Conservation (phyloP, 2,113 vertebrate genomes). For the Syngnathus typhle region DNA sequence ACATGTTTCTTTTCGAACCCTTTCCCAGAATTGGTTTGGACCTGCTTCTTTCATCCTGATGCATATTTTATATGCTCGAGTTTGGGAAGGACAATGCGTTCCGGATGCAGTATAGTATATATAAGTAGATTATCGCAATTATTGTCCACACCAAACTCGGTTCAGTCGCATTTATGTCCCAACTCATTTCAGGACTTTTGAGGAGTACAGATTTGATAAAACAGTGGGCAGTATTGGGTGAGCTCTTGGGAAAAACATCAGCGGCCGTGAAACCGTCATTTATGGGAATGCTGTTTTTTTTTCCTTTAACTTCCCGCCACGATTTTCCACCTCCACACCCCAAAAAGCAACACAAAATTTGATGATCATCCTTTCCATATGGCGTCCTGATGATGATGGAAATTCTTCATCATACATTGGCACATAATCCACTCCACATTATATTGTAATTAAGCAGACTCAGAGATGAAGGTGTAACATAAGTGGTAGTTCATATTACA, state of each 20-base stretch:
- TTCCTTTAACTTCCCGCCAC: constrained; percentile 18
- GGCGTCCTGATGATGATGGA: constrained; percentile 31
- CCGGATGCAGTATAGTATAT: constrained; percentile 1
- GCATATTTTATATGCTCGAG: neutral
- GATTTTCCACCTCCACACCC: constrained; percentile 29
- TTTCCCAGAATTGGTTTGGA: neutral
- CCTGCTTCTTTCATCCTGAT: neutral
- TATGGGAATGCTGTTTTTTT: constrained; percentile 48
- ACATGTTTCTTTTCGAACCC: neutral
- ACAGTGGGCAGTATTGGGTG: neutral
- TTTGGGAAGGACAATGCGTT: constrained; percentile 7
- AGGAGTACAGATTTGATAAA: constrained; percentile 25
- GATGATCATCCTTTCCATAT: constrained; percentile 12
- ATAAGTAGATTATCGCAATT: too few relatives aligned
- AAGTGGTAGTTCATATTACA: constrained; percentile 26
- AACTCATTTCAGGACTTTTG: constrained; percentile 20
- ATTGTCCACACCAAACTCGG: neutral
- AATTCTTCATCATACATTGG: constrained; percentile 44
- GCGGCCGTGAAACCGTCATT: constrained; percentile 45
- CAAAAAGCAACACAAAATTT: constrained; percentile 27
- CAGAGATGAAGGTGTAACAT: constrained; percentile 27
- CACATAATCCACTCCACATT: constrained; percentile 49
- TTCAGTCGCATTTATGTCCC: neutral
- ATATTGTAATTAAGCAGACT: constrained; percentile 39
- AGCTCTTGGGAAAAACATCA: constrained; percentile 29